Base-by-base conservation (phyloP, 2,888 invertebrate genomes). In the Byasa hedistus region DNA sequence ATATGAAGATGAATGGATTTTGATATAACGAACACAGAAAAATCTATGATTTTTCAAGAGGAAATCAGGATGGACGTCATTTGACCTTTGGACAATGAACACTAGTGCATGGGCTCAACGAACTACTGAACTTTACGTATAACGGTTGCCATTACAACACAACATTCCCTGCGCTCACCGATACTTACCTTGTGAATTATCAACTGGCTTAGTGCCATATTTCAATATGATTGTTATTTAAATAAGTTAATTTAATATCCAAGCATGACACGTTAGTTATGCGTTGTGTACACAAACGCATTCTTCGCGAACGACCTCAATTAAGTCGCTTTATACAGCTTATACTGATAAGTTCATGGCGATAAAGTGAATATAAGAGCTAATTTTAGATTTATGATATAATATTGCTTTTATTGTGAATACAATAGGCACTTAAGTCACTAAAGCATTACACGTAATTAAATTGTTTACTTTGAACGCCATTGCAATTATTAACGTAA, bases 111-210 rank as follows among this genome's bases (percentile, higher is more conserved):
- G 76, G 78, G 83, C 81, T 78, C 82, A 79, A 82, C 82, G 84
- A 86, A 87, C 89, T 81, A 85, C 82, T 89, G 86, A 88, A 87
- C 89, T 87, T 89, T 87, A 73, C 73, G 79, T 79, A 62, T 80
- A 82, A 80, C 77, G 77, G 79, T 75, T 78, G 78, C 77, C 73
- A 81, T 86, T 87, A 83, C 86, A 78, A 79, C 83, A 85, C 78
- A 72, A 72, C 74, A 76, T 76, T 76, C 77, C 76, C 75, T 75
- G 76, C 76, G 81, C 71, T 79, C 73, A 73, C 72, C 70, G 73
- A 68, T 68, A 72, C 68, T 69, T 73, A 73, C 73, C 70, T 72
- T 70, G 75, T 76, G 75, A 76, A 75, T 78, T 75, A 72, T 71
- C 68, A 71, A 70, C 74, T 72, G 61, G 69, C 71, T 76, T 69